phyloP scores from a whole-genome alignment of 2,113 vertebrate species.

The Corythornis vintsioides region DNA sequence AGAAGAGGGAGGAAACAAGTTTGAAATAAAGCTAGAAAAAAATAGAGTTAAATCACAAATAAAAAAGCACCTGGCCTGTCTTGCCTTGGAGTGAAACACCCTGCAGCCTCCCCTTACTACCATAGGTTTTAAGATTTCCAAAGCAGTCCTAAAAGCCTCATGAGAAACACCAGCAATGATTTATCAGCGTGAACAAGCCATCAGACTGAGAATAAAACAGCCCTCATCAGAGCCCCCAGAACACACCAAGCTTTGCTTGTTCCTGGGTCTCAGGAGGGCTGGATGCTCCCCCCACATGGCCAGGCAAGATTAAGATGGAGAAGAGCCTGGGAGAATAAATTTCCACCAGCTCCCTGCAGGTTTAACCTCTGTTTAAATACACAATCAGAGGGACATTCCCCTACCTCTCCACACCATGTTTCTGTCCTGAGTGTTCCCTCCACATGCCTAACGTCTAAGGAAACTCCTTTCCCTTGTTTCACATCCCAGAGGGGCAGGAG shows the following conservation, averaged over 20 bases:
- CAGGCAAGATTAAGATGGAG: background rate
- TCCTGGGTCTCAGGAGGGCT: background rate
- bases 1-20: background rate
- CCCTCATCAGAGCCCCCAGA: background rate
- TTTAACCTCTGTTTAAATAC: background rate
- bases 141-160: background rate
- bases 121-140: conserved; percentile 4
- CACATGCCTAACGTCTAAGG: background rate
- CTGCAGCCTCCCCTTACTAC: background rate
- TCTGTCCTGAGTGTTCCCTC: background rate
- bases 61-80: background rate
- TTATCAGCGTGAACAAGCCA: background rate
- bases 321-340: background rate
- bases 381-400: background rate
- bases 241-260: background rate
- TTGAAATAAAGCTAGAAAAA: background rate
- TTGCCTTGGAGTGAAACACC: background rate
- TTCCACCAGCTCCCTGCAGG: background rate
- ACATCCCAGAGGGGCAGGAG: background rate
- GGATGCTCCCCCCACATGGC: background rate
- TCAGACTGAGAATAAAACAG: background rate
- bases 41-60: background rate
- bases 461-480: background rate
- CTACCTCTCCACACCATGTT: background rate
- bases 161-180: conserved; percentile 20